Evolutionary conservation across 1,140 invertebrate species (phyloP).

Genomic region (Dendroctonus ponderosae): DNA sequence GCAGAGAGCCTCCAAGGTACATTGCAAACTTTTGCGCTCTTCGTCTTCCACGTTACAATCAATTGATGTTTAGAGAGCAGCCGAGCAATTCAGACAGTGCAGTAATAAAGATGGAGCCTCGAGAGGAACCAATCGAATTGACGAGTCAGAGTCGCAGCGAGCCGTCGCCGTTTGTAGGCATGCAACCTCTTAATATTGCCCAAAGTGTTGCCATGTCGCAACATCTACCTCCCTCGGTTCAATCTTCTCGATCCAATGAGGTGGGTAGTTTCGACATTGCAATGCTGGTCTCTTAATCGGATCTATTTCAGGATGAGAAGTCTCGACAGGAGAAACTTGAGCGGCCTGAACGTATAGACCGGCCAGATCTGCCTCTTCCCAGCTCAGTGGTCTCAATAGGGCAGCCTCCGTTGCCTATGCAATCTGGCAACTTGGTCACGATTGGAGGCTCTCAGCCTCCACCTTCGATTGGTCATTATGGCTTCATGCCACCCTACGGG

Average conservation of each 20-base stretch:
- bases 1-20: conserved; percentile 22
- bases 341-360: conserved; percentile 48
- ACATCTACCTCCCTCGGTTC: conserved; percentile 43
- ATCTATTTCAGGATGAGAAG: conserved; percentile 40
- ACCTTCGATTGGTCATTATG: conserved; percentile 51
- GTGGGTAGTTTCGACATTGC: neutral
- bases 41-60: no score
- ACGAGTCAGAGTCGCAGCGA: conserved; percentile 50
- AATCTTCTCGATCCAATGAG: conserved; percentile 37
- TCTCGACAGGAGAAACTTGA: conserved; percentile 51
- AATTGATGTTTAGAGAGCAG: conserved; percentile 3
- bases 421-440: conserved; percentile 57
- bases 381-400: conserved; percentile 53
- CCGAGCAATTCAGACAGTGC: conserved; percentile 20
- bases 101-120: conserved; percentile 59
- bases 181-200: conserved; percentile 52
- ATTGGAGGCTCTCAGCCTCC: conserved; percentile 54
- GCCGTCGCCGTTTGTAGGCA: conserved; percentile 49
- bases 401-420: conserved; percentile 57
- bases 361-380: conserved; percentile 50
- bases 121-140: conserved; percentile 58
- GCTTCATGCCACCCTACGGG: conserved; percentile 51
- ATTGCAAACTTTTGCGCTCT: neutral
- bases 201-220: conserved; percentile 46
- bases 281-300: no score